phyloP scores from a whole-genome alignment of 2,888 invertebrate genomes.

The Macrosiphum euphorbiae region DNA sequence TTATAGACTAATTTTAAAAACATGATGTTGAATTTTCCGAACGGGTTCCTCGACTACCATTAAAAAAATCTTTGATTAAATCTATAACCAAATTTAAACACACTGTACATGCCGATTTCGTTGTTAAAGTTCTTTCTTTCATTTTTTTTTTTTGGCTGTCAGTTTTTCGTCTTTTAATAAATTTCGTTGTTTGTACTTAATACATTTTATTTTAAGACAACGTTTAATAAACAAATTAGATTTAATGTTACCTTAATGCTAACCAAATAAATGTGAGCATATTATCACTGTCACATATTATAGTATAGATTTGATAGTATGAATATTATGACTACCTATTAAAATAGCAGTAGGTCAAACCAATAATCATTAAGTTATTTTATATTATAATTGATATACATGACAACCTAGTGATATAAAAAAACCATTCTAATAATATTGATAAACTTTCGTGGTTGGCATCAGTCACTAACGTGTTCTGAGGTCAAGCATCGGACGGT shows the following conservation, averaged over 20 bases:
- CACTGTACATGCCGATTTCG: neutral
- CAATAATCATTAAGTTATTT: neutral
- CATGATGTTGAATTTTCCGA: neutral
- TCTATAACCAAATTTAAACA: neutral
- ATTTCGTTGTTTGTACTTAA: neutral
- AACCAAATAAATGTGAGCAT: neutral
- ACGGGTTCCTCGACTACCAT: neutral
- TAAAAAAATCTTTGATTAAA: conserved; percentile 18
- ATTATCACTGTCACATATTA: neutral
- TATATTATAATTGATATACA: neutral
- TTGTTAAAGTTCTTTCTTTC: neutral
- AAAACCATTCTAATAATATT: neutral
- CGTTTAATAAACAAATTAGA: neutral
- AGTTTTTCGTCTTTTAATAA: neutral
- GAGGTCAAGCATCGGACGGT: too few relatives aligned
- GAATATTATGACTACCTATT: neutral
- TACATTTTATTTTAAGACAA: neutral
- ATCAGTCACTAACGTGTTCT: too few relatives aligned
- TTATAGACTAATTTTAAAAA: neutral
- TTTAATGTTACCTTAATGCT: neutral
- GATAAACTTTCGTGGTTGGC: neutral
- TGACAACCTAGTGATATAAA: neutral
- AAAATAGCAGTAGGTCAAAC: neutral
- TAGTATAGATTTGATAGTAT: neutral
- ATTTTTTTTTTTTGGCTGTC: neutral